A percentile compares a stretch with the other conserved stretches of the same genome.
These are phyloP conservation scores for Cherax quadricarinatus DNA, from an alignment of 1,140 invertebrate genomes.

Conservation along the genomic window DNA sequence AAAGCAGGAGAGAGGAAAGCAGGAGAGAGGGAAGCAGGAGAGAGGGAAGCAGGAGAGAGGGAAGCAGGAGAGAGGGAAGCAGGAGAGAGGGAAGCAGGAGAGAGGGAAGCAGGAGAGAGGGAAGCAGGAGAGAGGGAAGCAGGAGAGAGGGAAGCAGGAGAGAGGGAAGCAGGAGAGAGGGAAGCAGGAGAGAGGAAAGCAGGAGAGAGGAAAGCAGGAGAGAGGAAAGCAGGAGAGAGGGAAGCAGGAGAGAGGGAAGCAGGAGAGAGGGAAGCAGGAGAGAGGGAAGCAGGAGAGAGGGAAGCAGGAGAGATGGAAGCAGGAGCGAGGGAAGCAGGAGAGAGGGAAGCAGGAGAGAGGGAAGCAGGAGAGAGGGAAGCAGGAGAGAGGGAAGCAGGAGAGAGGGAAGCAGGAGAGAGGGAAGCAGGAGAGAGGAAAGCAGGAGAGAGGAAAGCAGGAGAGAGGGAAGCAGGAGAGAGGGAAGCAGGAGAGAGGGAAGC, in stretches of 20 bases:
- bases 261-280: neutral
- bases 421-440: neutral
- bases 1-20: too few relatives aligned
- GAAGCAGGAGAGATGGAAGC: neutral
- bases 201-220: too few relatives aligned
- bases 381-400: neutral
- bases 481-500: too few relatives aligned
- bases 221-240: too few relatives aligned
- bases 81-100: neutral
- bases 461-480: neutral
- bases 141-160: neutral
- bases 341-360: neutral
- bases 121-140: too few relatives aligned
- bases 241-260: neutral
- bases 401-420: too few relatives aligned
- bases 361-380: neutral
- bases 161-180: neutral
- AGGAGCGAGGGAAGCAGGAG: too few relatives aligned
- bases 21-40: neutral
- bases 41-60: neutral
- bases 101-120: too few relatives aligned
- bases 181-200: too few relatives aligned
- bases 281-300: neutral
- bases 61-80: neutral
- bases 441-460: too few relatives aligned